Conservation (phyloP, 2,797 vertebrate genomes). For the Salarias fasciatus region DNA sequence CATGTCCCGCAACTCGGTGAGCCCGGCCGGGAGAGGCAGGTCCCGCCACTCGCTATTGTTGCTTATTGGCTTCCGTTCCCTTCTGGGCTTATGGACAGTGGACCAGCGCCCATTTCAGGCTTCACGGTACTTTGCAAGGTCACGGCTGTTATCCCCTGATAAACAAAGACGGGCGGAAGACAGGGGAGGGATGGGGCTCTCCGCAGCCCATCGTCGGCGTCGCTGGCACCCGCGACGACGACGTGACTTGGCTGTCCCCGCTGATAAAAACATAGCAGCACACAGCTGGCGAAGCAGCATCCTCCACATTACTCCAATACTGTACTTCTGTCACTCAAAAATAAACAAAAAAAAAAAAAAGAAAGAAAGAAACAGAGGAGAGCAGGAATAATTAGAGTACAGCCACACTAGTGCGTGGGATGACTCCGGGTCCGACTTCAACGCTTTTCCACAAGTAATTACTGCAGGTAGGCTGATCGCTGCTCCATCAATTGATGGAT, state of each 20-base stretch:
- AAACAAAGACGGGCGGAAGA: conserved; percentile 69
- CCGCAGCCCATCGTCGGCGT: conserved; percentile 35
- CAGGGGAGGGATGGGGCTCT: conserved; percentile 49
- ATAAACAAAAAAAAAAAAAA: conserved; percentile 64
- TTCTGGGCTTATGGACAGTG: conserved; percentile 47
- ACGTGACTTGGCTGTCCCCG: conserved; percentile 55
- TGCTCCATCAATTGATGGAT: conserved; percentile 61
- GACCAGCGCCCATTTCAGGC: conserved; percentile 53
- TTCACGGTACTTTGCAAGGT: conserved; percentile 69
- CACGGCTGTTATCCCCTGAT: conserved; percentile 77
- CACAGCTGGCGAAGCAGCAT: conserved; percentile 45
- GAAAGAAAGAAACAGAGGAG: too few relatives aligned
- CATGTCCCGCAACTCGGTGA: conserved; percentile 29
- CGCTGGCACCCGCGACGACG: conserved; percentile 54
- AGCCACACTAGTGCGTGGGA: conserved; percentile 63
- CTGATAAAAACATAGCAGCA: conserved; percentile 65
- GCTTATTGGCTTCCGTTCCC: conserved; percentile 46
- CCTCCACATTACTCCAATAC: conserved; percentile 48
- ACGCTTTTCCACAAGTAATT: conserved; percentile 65
- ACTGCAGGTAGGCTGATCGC: conserved; percentile 63
- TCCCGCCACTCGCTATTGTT: conserved; percentile 38
- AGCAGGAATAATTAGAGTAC: conserved; percentile 66
- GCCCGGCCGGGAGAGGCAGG: conserved; percentile 40
- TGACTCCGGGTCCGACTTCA: conserved; percentile 49
- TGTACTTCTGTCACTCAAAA: conserved; percentile 72